A percentile compares a stretch with the other conserved stretches of the same genome.
These are phyloP conservation scores for Frankliniella intonsa DNA, from an alignment of 2,888 invertebrate genomes.

Conservation along the genomic window DNA sequence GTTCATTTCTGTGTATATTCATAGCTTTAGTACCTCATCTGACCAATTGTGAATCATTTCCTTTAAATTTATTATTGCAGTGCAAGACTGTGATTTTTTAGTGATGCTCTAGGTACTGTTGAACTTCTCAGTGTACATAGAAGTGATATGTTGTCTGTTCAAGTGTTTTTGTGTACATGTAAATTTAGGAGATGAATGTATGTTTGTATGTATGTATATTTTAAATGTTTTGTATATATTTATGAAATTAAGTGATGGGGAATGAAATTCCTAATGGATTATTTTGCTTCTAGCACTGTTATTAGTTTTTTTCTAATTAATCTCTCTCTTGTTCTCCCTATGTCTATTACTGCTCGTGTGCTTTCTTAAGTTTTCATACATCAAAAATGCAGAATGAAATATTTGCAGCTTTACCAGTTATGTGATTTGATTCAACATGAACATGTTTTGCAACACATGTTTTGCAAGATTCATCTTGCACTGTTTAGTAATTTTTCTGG, in stretches of 20 bases:
- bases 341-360: background rate
- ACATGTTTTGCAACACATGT: too few species aligned
- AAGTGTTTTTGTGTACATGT: background rate
- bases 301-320: background rate
- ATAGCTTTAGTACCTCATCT: background rate
- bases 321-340: too few species aligned
- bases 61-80: background rate
- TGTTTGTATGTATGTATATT: background rate
- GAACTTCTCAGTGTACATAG: background rate
- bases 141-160: background rate
- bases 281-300: background rate
- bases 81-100: conserved; percentile 20
- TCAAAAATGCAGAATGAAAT: background rate
- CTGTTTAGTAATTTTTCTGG: too few species aligned
- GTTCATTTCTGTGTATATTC: background rate
- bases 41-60: background rate
- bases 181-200: background rate
- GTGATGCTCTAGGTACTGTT: conserved; percentile 9
- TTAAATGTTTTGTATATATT: conserved; percentile 9
- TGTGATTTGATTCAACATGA: too few species aligned
- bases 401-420: too few species aligned
- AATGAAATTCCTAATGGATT: background rate
- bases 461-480: too few species aligned
- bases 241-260: background rate
- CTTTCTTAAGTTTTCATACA: too few species aligned